Evolutionary conservation across 2,888 invertebrate species (phyloP).

Genomic region (Omphaloscelis lunosa): DNA sequence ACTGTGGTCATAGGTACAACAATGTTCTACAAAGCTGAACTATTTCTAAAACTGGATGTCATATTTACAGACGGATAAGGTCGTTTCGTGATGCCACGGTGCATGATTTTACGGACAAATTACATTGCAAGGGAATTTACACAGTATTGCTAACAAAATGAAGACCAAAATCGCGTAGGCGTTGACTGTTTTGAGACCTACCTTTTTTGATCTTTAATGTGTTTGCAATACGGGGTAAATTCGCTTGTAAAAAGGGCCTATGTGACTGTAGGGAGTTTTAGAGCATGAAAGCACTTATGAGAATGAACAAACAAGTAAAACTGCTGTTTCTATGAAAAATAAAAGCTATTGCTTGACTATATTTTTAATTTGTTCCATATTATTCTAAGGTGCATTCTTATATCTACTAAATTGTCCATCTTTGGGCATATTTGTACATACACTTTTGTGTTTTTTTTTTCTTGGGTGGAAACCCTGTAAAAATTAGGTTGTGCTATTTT

Average conservation of each 20-base stretch:
- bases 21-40: no score
- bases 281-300: not conserved
- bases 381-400: slow-evolving; percentile 15
- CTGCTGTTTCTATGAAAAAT: slow-evolving; percentile 2
- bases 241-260: not conserved
- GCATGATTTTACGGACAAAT: not conserved
- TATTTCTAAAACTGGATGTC: not conserved
- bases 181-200: not conserved
- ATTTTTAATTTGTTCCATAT: not conserved
- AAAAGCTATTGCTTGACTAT: slow-evolving; percentile 5
- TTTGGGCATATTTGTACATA: slow-evolving; percentile 29
- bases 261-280: not conserved
- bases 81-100: not conserved
- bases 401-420: slow-evolving; percentile 1
- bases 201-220: not conserved
- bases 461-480: not conserved
- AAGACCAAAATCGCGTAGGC: not conserved
- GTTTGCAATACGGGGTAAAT: not conserved
- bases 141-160: not conserved
- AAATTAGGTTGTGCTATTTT: slow-evolving; percentile 39
- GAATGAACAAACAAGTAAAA: not conserved
- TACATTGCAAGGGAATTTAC: slow-evolving; percentile 7
- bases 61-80: not conserved
- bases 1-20: not conserved
- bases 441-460: slow-evolving; percentile 1